Base-by-base conservation (phyloP, 2,797 vertebrate species). In the Rhynchotus rufescens region DNA sequence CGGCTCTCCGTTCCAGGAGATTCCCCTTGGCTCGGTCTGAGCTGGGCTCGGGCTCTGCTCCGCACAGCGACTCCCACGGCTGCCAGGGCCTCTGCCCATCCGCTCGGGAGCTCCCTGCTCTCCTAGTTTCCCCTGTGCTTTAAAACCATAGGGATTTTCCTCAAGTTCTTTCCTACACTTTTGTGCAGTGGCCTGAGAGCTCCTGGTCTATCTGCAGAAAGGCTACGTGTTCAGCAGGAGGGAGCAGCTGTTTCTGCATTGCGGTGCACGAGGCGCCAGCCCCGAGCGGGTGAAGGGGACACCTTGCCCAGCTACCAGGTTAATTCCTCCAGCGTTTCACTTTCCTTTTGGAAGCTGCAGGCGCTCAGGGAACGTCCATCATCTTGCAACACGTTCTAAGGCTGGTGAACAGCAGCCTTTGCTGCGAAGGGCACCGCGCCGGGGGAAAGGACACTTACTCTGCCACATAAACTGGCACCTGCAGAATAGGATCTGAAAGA, bases 401-500 rank as follows among this genome's bases (percentile, higher is more conserved):
- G 79, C 64, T n/a, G 2, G 1, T 15, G 7, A 28, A n/a, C 10
- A 49, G 12, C 49, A 21, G 51, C 56, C 56, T 4, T n/a, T 26
- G 42, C 40, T 16, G 34, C 16, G 6, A 3, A 12, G 15, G 47
- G 12, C 34, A 6, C 20, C 4, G 30, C 60, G 8, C 26, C 28
- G 0, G 6, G 49, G 22, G 10, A 15, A 62, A 13, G 15, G 47
- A 92, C 89, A 98, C 99, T 99, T 98, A 99, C 99, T 99, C 98
- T 78, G 98, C 96, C 88, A 98, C 97, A 82, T 98, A 99, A 51
- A 97, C 97, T 3, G 99, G 99, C 79, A 99, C 98, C 96, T 99
- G 99, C 96, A 99, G 98, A 89, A 99, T 97, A 28, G 99, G 99
- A 96, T 99, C 99, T 99, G 98, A 90, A 97, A 96, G 49, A 94